Percentiles rank a stretch among this genome's conserved stretches.
These are phyloP conservation scores for Cyrtonyx montezumae DNA, from an alignment of 2,113 vertebrate species.

Conservation along the genomic window DNA sequence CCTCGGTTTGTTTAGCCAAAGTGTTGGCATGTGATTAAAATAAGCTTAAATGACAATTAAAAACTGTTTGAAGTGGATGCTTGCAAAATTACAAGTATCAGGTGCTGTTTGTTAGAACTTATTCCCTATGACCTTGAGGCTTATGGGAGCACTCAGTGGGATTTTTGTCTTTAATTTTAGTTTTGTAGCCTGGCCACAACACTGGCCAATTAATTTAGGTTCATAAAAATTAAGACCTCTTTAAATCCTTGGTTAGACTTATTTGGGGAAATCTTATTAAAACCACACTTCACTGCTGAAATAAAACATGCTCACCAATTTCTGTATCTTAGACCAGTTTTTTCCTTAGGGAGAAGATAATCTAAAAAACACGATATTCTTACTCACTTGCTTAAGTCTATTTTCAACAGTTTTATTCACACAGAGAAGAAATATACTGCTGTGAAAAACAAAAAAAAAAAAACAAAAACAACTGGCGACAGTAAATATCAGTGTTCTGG, in stretches of 20 bases:
- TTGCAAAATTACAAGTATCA: not conserved
- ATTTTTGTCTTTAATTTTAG: constrained; percentile 39
- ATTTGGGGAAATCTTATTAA: constrained; percentile 33
- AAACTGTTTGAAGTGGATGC: not conserved
- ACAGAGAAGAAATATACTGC: not conserved
- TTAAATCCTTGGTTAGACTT: constrained; percentile 19
- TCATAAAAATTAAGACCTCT: constrained; percentile 46
- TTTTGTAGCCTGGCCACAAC: constrained; percentile 6
- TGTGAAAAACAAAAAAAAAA: not conserved
- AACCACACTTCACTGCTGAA: not conserved
- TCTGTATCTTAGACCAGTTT: not conserved
- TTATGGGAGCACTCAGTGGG: not conserved
- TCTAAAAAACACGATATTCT: not conserved
- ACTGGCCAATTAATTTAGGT: constrained; percentile 23
- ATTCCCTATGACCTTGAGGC: not conserved
- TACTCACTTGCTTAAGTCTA: not conserved
- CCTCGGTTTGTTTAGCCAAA: not conserved
- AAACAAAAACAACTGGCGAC: not conserved
- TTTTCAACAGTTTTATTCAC: not conserved
- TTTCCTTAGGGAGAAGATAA: not conserved
- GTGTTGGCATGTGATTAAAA: not conserved
- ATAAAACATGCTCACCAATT: not conserved
- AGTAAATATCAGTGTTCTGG: not conserved
- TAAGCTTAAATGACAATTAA: not conserved
- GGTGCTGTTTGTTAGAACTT: not conserved